phyloP scores from a whole-genome alignment of 2,888 invertebrate genomes.

The Idaea straminata region DNA sequence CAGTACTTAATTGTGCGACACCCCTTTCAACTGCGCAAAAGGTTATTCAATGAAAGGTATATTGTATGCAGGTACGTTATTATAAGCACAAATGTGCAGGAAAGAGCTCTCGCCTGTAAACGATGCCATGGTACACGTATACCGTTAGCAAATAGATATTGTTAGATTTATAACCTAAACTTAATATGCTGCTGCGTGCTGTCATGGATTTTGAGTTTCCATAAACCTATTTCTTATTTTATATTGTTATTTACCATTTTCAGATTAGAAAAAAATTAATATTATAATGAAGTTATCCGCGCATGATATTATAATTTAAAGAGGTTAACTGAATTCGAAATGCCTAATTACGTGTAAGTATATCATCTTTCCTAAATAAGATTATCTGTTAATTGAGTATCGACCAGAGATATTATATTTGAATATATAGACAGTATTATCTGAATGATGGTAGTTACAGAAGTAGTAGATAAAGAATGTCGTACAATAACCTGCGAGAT shows the following conservation, averaged over 20 bases:
- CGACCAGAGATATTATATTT: not conserved
- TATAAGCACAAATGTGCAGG: conserved; percentile 9
- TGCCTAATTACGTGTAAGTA: not conserved
- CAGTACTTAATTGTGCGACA: conserved; percentile 55
- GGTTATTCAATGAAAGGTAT: conserved; percentile 44
- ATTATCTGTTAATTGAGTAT: not conserved
- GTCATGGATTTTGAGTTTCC: not conserved
- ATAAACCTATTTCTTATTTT: not conserved
- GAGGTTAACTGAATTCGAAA: not conserved
- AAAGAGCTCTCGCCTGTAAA: conserved; percentile 27
- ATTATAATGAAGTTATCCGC: not conserved
- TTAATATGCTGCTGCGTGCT: conserved; percentile 7
- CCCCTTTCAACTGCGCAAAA: conserved; percentile 61
- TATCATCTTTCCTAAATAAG: not conserved
- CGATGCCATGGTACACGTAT: conserved; percentile 17
- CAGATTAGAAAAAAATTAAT: not conserved
- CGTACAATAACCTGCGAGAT: not conserved
- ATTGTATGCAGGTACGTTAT: conserved; percentile 14
- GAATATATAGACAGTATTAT: not conserved
- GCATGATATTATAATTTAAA: not conserved
- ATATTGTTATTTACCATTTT: not conserved
- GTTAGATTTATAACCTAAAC: conserved; percentile 22
- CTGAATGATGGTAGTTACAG: not conserved
- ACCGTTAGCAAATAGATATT: conserved; percentile 23
- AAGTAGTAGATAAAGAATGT: not conserved